Conservation (phyloP, 2,888 invertebrate genomes). For the Stenolophus ochropezus region DNA sequence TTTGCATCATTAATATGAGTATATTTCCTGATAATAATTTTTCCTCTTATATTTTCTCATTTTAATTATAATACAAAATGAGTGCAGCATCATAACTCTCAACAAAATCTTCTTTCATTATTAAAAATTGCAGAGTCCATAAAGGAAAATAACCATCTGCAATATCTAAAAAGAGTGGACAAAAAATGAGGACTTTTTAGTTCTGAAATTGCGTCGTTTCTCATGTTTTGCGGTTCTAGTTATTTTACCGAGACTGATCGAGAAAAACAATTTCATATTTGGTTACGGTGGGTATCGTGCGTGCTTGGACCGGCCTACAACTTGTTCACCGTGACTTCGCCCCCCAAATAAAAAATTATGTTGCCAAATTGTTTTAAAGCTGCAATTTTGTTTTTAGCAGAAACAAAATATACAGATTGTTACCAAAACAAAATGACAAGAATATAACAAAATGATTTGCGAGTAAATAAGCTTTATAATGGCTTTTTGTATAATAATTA, state of each 20-base stretch:
- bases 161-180: conserved; percentile 28
- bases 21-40: not conserved
- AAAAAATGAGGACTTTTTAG: conserved; percentile 33
- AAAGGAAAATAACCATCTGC: not conserved
- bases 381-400: too few species aligned
- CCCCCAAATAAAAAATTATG: too few species aligned
- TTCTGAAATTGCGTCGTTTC: conserved; percentile 16
- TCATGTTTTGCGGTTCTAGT: conserved; percentile 36
- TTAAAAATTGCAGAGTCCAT: conserved; percentile 10
- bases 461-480: too few species aligned
- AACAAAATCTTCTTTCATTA: not conserved
- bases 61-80: not conserved
- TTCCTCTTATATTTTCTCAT: not conserved
- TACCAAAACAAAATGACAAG: too few species aligned
- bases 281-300: conserved; percentile 32
- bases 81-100: not conserved
- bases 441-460: too few species aligned
- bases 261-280: conserved; percentile 49
- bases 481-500: too few species aligned
- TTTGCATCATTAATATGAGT: not conserved
- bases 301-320: not conserved
- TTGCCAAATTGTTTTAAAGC: too few species aligned
- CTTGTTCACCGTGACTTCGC: not conserved
- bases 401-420: too few species aligned
- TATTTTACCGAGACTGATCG: conserved; percentile 38